These are phyloP conservation scores for Morpho deidamia DNA, from an alignment of 2,888 invertebrate species.

Conservation along the genomic window DNA sequence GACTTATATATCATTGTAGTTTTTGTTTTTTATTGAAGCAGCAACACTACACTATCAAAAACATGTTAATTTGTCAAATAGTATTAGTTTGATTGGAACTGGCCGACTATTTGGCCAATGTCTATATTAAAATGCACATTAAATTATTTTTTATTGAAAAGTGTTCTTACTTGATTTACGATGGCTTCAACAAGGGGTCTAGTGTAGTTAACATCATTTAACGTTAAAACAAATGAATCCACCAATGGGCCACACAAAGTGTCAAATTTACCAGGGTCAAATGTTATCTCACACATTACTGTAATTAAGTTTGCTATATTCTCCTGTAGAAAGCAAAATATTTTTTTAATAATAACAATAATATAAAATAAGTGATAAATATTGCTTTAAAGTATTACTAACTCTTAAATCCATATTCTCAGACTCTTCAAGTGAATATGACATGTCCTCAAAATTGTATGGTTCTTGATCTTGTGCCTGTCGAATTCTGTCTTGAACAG, in stretches of 20 bases:
- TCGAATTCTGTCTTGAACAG: constrained; percentile 67
- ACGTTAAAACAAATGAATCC: constrained; percentile 82
- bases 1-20: too few species aligned
- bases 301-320: constrained; percentile 80
- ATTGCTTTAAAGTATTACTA: constrained; percentile 4
- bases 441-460: constrained; percentile 64
- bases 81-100: too few species aligned
- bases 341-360: neutral
- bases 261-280: constrained; percentile 88
- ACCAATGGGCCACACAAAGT: constrained; percentile 83
- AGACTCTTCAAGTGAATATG: constrained; percentile 61
- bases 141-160: neutral
- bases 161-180: constrained; percentile 76
- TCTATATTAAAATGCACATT: neutral
- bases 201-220: constrained; percentile 80
- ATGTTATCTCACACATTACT: constrained; percentile 85
- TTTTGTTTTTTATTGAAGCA: too few species aligned
- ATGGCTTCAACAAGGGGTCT: constrained; percentile 82
- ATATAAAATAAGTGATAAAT: neutral
- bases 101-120: too few species aligned
- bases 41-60: too few species aligned
- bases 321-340: constrained; percentile 44
- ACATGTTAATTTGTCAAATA: too few species aligned
- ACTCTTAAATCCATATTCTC: constrained; percentile 66
- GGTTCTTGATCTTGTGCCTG: constrained; percentile 66